These are phyloP conservation scores for Lobophora halterata DNA, from an alignment of 2,888 invertebrate genomes.

Conservation along the genomic window DNA sequence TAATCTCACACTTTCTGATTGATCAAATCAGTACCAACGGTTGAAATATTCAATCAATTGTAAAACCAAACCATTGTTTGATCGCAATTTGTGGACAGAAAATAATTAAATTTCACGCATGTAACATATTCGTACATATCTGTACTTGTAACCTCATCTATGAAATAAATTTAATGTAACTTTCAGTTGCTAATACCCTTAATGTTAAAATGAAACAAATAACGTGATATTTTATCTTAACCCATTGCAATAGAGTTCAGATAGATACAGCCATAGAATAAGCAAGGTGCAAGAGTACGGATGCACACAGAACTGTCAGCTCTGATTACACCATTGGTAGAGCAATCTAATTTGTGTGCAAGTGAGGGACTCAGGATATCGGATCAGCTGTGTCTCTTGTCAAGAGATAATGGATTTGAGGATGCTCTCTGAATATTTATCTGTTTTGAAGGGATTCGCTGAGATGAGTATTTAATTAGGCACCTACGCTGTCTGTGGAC, in stretches of 20 bases:
- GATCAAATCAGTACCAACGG: too few relatives aligned
- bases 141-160: too few relatives aligned
- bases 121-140: too few relatives aligned
- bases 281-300: slow-evolving; percentile 50
- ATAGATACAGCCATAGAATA: slow-evolving; percentile 29
- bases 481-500: slow-evolving; percentile 29
- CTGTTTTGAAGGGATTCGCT: slow-evolving; percentile 43
- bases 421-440: slow-evolving; percentile 49
- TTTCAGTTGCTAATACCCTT: slow-evolving; percentile 54
- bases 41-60: too few relatives aligned
- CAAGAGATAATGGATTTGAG: slow-evolving; percentile 59
- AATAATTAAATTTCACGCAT: too few relatives aligned
- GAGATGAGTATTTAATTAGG: slow-evolving; percentile 42
- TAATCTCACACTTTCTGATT: too few relatives aligned
- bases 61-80: too few relatives aligned
- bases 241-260: slow-evolving; percentile 32
- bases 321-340: slow-evolving; percentile 68
- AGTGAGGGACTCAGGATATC: slow-evolving; percentile 38
- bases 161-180: too few relatives aligned
- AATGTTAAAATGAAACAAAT: slow-evolving; percentile 29
- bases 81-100: too few relatives aligned
- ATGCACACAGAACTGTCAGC: slow-evolving; percentile 69
- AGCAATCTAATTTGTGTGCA: slow-evolving; percentile 67
- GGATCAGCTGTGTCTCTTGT: slow-evolving; percentile 58
- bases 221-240: slow-evolving; percentile 21